A percentile compares a stretch with the other conserved stretches of the same genome.
Evolutionary conservation across 2,888 invertebrate genomes (phyloP).

Genomic region (Carterocephalus palaemon): DNA sequence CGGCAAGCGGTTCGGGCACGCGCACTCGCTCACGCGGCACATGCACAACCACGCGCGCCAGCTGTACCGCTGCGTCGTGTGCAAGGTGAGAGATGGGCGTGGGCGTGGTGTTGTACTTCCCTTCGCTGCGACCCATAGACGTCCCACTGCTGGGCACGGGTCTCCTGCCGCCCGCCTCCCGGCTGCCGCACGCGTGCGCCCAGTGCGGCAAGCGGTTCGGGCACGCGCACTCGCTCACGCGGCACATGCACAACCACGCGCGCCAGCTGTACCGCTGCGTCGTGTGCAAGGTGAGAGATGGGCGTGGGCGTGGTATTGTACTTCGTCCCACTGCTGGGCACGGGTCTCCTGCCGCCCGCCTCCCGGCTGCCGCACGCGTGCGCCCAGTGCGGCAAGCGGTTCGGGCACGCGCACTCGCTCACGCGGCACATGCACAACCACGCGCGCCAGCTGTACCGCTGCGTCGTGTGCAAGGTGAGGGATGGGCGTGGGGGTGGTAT

Average conservation of each 20-base stretch:
- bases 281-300: conserved; percentile 65
- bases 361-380: conserved; percentile 55
- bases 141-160: conserved; percentile 56
- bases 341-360: no score
- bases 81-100: conserved; percentile 62
- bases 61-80: conserved; percentile 71
- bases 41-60: conserved; percentile 73
- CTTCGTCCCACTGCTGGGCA: no score
- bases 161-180: conserved; percentile 30
- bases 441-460: conserved; percentile 69
- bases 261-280: conserved; percentile 72
- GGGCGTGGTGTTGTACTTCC: no score
- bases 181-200: conserved; percentile 57
- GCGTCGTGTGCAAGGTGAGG: conserved; percentile 69
- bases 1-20: conserved; percentile 67
- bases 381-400: conserved; percentile 67
- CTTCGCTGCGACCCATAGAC: conserved; percentile 65
- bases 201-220: conserved; percentile 70
- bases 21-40: conserved; percentile 67
- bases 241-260: conserved; percentile 72
- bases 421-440: conserved; percentile 72
- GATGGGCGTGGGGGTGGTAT: no score
- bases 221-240: conserved; percentile 65
- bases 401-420: conserved; percentile 65
- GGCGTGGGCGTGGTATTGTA: no score